Base-by-base conservation (phyloP, 2,888 invertebrate species). In the Hyppa rectilinea region DNA sequence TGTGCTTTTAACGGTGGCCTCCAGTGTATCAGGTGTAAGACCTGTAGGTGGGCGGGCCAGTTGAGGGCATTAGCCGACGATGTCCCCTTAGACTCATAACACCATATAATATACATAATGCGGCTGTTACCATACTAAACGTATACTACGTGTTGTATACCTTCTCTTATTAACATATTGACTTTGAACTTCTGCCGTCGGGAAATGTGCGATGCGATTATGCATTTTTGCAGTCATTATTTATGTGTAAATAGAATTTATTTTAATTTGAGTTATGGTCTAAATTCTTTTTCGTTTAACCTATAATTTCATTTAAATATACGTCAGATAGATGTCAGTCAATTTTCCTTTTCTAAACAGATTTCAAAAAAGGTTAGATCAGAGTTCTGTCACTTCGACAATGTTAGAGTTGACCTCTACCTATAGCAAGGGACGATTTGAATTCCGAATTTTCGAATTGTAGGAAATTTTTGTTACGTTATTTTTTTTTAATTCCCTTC, bases 61-160 rank as follows among this genome's bases (percentile, higher is more conserved):
- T 80, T 64, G 87, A 77, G 89, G 88, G 87, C 89, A 89, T 82
- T 87, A 89, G 78, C 89, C 89, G 83, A 43, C 62, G 63, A 49
- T 85, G 79, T 71, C 77, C 65, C 76, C 78, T 55, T 56, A 78
- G 78, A 80, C 61, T 85, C 76, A 83, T 80, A 84, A 77, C 50
- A 76, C 67, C 71, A 75, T 82, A 75, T 81, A 76, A 83, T 75
- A 78, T 78, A 69, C 73, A 80, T 73, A 74, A 75, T 66, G 43
- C 10, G 47, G 23, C 38, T 64, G 65, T 56, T 78, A 45, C 58
- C 58, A 71, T 76, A 71, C 70, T 26, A 52, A 50, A 29, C 43
- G 36, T 60, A 53, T 23, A 52, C 29, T 52, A 65, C 34, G 29
- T 62, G 26, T 29, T 23, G 6, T 38, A n/a, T 36, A 59, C 5